A percentile compares a stretch with the other conserved stretches of the same genome.
phyloP scores from a whole-genome alignment of 2,113 vertebrate genomes.

The Phalacrocorax brasilianus region DNA sequence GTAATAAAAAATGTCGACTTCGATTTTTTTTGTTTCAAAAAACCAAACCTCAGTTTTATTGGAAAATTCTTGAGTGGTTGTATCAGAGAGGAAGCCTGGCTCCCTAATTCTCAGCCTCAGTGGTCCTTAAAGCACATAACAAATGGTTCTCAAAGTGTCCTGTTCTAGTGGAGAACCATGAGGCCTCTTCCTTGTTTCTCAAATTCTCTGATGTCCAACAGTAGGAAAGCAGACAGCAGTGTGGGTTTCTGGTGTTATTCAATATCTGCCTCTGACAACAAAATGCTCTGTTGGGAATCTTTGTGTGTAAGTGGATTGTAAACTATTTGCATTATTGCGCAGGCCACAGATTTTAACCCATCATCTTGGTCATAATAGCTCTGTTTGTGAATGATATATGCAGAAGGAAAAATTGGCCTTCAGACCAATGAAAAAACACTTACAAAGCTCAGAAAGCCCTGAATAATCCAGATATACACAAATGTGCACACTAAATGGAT shows the following conservation, averaged over 20 bases:
- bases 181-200: neutral
- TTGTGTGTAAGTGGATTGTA: neutral
- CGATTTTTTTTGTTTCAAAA: neutral
- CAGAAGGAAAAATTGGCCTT: neutral
- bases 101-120: neutral
- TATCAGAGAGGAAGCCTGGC: neutral
- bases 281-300: neutral
- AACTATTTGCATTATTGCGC: neutral
- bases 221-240: neutral
- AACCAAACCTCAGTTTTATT: neutral
- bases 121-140: neutral
- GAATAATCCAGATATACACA: neutral
- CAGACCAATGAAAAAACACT: neutral
- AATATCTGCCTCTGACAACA: neutral
- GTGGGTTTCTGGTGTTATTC: neutral
- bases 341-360: neutral
- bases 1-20: neutral
- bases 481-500: neutral
- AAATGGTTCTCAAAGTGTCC: neutral
- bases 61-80: neutral
- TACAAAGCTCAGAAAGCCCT: neutral
- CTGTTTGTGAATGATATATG: neutral
- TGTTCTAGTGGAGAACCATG: neutral
- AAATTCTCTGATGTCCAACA: neutral
- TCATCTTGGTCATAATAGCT: neutral